phyloP scores from a whole-genome alignment of 2,113 vertebrate species.

The Ornithorhynchus anatinus region DNA sequence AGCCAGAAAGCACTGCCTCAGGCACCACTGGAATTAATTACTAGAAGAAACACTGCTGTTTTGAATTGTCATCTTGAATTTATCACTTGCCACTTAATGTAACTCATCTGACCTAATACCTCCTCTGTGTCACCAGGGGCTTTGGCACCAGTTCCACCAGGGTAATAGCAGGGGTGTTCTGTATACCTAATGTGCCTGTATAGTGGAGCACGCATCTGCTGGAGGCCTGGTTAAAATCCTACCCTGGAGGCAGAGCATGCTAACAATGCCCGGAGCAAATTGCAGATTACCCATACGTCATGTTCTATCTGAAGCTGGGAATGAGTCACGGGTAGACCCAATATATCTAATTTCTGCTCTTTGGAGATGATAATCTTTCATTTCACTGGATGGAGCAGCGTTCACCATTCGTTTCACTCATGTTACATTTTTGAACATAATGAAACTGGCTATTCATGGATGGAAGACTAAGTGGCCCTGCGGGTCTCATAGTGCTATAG shows the following conservation, averaged over 20 bases:
- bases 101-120: constrained; percentile 93
- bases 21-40: constrained; percentile 99
- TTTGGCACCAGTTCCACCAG: constrained; percentile 54
- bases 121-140: constrained; percentile 74
- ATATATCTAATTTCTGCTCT: constrained; percentile 75
- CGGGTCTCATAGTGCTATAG: constrained; percentile 11
- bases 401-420: constrained; percentile 62
- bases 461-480: constrained; percentile 49
- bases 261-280: constrained; percentile 94
- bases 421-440: constrained; percentile 59
- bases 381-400: constrained; percentile 60
- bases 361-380: constrained; percentile 80
- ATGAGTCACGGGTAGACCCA: constrained; percentile 67
- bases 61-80: constrained; percentile 97
- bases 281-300: constrained; percentile 71
- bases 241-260: constrained; percentile 80
- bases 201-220: constrained; percentile 81
- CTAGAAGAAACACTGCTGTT: constrained; percentile 93
- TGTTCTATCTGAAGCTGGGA: constrained; percentile 53
- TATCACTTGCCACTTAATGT: constrained; percentile 97
- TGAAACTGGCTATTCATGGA: constrained; percentile 32
- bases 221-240: constrained; percentile 81
- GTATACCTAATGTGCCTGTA: constrained; percentile 49
- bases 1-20: constrained; percentile 78
- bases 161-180: constrained; percentile 53